Evolutionary conservation across 2,888 invertebrate species (phyloP), one percentile per base, ranked within the genome.

Genomic region (Acleris sparsana): DNA sequence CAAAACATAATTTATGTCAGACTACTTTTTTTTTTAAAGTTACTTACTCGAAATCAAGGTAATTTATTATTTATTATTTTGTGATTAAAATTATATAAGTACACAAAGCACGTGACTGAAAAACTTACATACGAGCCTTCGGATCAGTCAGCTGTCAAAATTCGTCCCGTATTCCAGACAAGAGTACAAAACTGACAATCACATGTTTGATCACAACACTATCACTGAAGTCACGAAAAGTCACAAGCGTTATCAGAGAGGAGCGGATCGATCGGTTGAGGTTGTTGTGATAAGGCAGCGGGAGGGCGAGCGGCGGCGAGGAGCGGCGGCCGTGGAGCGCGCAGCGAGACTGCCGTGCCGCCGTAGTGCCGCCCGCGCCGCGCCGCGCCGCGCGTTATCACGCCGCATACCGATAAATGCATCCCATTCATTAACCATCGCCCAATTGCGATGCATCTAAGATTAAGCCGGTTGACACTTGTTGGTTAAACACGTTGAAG

Each of bases 201-300:
- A 80, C 79, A 78, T 76, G 73, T 68, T 73, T 73, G 71, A 75
- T 75, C 79, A 80, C 80, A 80, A 74, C 70, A 71, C 72, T 69
- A 70, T 64, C 83, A 87, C 84, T 82, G 75, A 75, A 80, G 82
- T 79, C 84, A 86, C 86, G 84, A 80, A 83, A 80, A 83, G 85
- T 85, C 85, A 87, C 85, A 79, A 70, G 76, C 80, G 84, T 84
- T 86, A 85, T 86, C 85, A 86, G 77, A 71, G 76, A 79, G 79
- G 80, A 83, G 82, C 86, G 85, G 88, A 92, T 92, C 92, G 92
- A 92, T 92, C 81, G 85, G 83, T 83, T 83, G 83, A 75, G 85
- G 82, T 75, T 83, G 84, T 83, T 86, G 82, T 87, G 89, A 86
- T 88, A 86, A 84, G 84, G 82, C 74, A 7, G 29, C 29, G 29